phyloP scores from a whole-genome alignment of 2,113 vertebrate genomes.

The Protomyctophum bolini region DNA sequence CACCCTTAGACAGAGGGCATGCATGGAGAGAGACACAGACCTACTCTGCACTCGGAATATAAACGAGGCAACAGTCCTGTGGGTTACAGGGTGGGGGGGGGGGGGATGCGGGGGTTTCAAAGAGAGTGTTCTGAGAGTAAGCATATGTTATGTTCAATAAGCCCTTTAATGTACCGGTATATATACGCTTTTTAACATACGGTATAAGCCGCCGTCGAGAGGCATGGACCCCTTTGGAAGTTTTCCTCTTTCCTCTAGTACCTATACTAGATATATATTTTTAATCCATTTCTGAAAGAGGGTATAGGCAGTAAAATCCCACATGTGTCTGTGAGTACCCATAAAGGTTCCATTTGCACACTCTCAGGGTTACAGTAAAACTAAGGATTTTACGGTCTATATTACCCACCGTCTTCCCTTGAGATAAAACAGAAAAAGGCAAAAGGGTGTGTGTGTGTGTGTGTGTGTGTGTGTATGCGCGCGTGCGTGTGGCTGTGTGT shows the following conservation, averaged over 20 bases:
- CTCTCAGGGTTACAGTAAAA: neutral
- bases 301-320: neutral
- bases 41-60: constrained; percentile 58
- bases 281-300: neutral
- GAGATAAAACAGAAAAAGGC: too few relatives aligned
- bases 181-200: constrained; percentile 42
- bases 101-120: constrained; percentile 49
- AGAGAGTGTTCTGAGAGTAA: constrained; percentile 56
- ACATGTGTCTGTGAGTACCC: neutral
- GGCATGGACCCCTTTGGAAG: constrained; percentile 33
- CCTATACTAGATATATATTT: constrained; percentile 8
- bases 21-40: constrained; percentile 37
- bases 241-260: constrained; percentile 22
- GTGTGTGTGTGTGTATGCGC: neutral
- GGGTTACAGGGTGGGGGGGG: constrained; percentile 25
- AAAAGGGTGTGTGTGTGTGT: neutral
- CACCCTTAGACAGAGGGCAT: constrained; percentile 58
- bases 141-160: constrained; percentile 53
- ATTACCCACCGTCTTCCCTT: too few relatives aligned
- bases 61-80: constrained; percentile 51
- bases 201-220: constrained; percentile 39
- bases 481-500: constrained; percentile 5
- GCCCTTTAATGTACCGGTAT: constrained; percentile 60
- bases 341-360: too few relatives aligned
- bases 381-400: too few relatives aligned